These are phyloP conservation scores for Lepidocolaptes lacrymiger DNA, from an alignment of 2,797 vertebrate species.

Conservation along the genomic window DNA sequence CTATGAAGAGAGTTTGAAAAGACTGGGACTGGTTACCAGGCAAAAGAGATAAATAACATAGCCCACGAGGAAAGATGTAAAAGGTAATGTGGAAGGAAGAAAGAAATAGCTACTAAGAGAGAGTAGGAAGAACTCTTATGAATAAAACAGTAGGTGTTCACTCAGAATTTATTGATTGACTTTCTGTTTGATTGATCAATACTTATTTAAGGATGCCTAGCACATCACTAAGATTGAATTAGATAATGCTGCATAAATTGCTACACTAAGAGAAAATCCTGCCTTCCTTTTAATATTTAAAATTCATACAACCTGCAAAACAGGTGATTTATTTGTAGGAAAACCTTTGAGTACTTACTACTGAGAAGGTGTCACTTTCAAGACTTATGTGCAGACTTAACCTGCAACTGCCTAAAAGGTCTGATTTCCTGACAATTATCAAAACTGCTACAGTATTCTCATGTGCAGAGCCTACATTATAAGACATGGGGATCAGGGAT, in stretches of 20 bases:
- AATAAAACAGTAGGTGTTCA: background rate
- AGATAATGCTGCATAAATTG: background rate
- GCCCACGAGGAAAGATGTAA: background rate
- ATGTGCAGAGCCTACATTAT: background rate
- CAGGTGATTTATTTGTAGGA: background rate
- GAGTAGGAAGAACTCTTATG: background rate
- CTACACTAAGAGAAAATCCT: background rate
- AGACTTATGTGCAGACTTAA: background rate
- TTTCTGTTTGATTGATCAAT: background rate
- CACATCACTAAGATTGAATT: background rate
- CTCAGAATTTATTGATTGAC: constrained; percentile 9
- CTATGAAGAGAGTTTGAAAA: background rate
- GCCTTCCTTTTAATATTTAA: background rate
- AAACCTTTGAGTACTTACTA: background rate
- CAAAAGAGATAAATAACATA: background rate
- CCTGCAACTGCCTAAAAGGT: background rate
- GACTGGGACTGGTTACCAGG: background rate
- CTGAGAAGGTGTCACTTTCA: background rate
- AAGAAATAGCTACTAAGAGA: background rate
- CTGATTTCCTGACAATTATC: background rate
- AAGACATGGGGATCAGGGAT: background rate
- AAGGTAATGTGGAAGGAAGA: background rate
- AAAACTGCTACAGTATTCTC: background rate
- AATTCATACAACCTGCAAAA: background rate
- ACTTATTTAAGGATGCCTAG: background rate